phyloP scores from a whole-genome alignment of 2,888 invertebrate genomes.

The Baronia brevicornis region DNA sequence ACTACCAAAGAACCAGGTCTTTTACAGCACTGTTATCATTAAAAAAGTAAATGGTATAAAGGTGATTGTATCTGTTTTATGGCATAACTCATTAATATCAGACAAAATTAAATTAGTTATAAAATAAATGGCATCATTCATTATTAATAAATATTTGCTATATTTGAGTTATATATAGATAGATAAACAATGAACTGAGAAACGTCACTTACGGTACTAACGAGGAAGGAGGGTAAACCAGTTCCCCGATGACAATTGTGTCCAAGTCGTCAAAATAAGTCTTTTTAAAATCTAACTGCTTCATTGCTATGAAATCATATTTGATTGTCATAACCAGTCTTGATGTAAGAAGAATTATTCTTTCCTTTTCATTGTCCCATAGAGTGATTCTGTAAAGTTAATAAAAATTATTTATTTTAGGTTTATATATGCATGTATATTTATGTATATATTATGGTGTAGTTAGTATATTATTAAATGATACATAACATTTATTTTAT shows the following conservation, averaged over 20 bases:
- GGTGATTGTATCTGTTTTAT: no score
- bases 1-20: no score
- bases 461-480: no score
- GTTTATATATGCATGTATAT: neutral
- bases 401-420: neutral
- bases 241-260: conserved; percentile 83
- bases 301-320: conserved; percentile 90
- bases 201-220: conserved; percentile 85
- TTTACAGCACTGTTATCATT: no score
- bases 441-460: neutral
- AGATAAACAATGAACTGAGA: conserved; percentile 5
- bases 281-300: conserved; percentile 81
- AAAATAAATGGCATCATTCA: no score
- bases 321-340: conserved; percentile 83
- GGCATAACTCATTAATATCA: no score
- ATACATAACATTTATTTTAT: no score
- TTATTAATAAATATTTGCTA: no score
- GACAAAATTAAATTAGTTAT: no score
- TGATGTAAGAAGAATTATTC: conserved; percentile 84
- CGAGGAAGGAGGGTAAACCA: conserved; percentile 87
- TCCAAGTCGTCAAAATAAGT: conserved; percentile 81
- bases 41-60: no score
- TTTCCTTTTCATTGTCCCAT: conserved; percentile 91
- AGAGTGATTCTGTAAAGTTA: conserved; percentile 81
- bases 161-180: neutral